A percentile compares a stretch with the other conserved stretches of the same genome.
Evolutionary conservation across 2,888 invertebrate species (phyloP).

Genomic region (Acleris holmiana): DNA sequence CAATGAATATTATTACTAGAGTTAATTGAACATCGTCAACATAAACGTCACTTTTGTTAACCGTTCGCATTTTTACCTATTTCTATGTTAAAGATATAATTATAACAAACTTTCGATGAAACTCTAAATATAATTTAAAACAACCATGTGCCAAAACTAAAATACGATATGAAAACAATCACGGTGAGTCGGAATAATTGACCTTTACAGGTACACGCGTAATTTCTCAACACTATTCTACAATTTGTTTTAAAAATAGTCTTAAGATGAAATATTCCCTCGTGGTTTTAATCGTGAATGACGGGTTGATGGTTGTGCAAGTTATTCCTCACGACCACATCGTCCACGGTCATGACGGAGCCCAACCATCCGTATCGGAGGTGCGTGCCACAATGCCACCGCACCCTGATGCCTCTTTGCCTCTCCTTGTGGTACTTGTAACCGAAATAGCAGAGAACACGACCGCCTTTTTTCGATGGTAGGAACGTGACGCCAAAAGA

Average conservation of each 20-base stretch:
- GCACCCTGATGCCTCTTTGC: neutral
- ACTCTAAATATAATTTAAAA: slow-evolving; percentile 1
- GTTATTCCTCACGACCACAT: slow-evolving; percentile 3
- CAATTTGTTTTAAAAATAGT: too few relatives aligned
- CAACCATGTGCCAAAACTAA: slow-evolving; percentile 17
- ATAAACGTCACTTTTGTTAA: too few relatives aligned
- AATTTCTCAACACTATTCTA: too few relatives aligned
- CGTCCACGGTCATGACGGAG: slow-evolving; percentile 1
- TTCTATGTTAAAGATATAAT: neutral
- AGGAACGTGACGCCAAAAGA: slow-evolving; percentile 5
- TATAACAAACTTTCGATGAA: neutral
- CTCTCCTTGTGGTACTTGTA: slow-evolving; percentile 20
- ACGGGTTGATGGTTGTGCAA: slow-evolving; percentile 15
- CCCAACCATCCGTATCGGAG: slow-evolving; percentile 7
- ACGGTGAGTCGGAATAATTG: too few relatives aligned
- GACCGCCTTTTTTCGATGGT: slow-evolving; percentile 9
- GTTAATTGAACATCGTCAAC: too few relatives aligned
- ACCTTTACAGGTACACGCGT: too few relatives aligned
- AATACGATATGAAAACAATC: neutral
- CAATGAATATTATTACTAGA: neutral
- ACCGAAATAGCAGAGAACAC: slow-evolving; percentile 6
- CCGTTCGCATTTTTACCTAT: too few relatives aligned
- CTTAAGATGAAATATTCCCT: too few relatives aligned
- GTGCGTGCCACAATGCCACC: slow-evolving; percentile 23
- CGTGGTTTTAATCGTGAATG: too few relatives aligned